Evolutionary conservation across 1,140 invertebrate genomes (phyloP).

Genomic region (Drosophila willistoni): DNA sequence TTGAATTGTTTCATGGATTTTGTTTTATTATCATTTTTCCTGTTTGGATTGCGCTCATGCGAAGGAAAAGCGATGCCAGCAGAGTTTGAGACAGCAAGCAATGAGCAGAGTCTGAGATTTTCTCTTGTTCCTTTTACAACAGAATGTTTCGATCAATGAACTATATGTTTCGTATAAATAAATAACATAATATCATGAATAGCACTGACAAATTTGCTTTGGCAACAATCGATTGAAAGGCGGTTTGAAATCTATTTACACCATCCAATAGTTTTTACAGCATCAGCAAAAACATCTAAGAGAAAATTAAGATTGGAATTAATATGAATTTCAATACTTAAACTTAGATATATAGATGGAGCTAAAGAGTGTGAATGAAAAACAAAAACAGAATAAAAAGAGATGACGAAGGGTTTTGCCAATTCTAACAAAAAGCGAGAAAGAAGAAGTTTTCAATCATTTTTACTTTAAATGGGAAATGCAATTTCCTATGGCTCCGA

Average conservation of each 20-base stretch:
- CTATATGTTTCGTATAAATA: too few species aligned
- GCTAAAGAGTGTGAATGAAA: background rate
- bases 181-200: too few species aligned
- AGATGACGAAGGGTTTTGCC: background rate
- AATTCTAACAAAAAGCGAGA: background rate
- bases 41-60: slow-evolving; percentile 10
- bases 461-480: slow-evolving; percentile 42
- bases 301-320: background rate
- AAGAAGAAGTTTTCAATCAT: background rate
- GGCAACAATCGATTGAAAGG: too few species aligned
- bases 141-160: too few species aligned
- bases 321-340: background rate
- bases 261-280: background rate
- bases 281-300: background rate
- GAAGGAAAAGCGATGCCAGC: too few species aligned
- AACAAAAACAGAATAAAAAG: background rate
- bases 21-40: slow-evolving; percentile 33
- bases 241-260: too few species aligned
- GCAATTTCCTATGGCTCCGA: slow-evolving; percentile 65
- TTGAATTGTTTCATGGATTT: slow-evolving; percentile 5
- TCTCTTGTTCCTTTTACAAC: too few species aligned
- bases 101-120: background rate
- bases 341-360: background rate
- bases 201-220: too few species aligned
- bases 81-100: too few species aligned